These are phyloP conservation scores for Brachynemurus nebulosus DNA, from an alignment of 2,888 invertebrate genomes.

Conservation along the genomic window DNA sequence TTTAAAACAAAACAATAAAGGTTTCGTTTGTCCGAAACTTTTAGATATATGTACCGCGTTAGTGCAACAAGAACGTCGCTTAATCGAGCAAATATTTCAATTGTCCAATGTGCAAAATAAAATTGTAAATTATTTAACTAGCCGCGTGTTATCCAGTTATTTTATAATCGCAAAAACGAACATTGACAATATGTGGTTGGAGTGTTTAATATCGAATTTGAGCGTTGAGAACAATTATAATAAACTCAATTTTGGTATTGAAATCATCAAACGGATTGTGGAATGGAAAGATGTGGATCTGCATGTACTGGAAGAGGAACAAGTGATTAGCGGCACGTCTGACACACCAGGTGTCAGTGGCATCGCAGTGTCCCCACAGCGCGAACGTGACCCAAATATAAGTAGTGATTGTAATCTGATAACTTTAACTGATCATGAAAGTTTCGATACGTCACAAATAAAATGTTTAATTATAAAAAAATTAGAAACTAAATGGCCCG, in stretches of 20 bases:
- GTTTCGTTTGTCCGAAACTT: constrained; percentile 67
- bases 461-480: constrained; percentile 78
- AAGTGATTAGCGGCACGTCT: constrained; percentile 22
- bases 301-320: constrained; percentile 61
- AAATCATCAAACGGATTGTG: constrained; percentile 72
- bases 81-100: constrained; percentile 72
- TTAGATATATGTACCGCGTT: constrained; percentile 68
- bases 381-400: constrained; percentile 14
- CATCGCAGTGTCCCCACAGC: constrained; percentile 19
- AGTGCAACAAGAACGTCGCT: constrained; percentile 65
- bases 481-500: constrained; percentile 72
- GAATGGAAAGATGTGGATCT: constrained; percentile 76
- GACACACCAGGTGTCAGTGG: constrained; percentile 24
- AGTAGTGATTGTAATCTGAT: constrained; percentile 39
- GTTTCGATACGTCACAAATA: constrained; percentile 71
- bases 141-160: constrained; percentile 68
- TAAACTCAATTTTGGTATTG: constrained; percentile 71
- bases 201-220: constrained; percentile 59
- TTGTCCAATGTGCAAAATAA: constrained; percentile 64
- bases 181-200: constrained; percentile 66
- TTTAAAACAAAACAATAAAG: constrained; percentile 68
- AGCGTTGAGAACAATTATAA: constrained; percentile 49
- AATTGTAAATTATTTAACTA: constrained; percentile 67
- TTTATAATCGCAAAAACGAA: constrained; percentile 72
- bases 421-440: constrained; percentile 62